Base-by-base conservation (phyloP, 2,888 invertebrate species). In the Pimpla rufipes region DNA sequence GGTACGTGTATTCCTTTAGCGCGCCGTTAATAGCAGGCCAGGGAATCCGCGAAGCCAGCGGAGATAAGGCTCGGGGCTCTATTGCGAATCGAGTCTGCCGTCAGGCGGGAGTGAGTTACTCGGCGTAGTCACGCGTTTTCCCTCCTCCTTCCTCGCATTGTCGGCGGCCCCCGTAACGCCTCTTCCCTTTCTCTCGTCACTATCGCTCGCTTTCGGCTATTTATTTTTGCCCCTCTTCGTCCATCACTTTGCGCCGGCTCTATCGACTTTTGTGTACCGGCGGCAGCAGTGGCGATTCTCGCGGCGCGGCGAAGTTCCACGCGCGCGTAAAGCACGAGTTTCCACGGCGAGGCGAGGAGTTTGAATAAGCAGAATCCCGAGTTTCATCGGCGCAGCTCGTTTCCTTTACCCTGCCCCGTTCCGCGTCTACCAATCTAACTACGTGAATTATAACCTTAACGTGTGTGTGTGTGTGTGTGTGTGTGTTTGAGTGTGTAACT, bases 1-100 rank as follows among this genome's bases (percentile, higher is more conserved):
- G 57, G 79, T 73, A 70, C 81, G 79, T 42, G 68, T 55, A 64
- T 75, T 29, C 66, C 57, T 76, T 62, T 59, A 55, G n/a, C 76
- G 55, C 62, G 75, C 47, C 45, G 50, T 76, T 79, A 47, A 79
- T 79, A 66, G 67, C 73, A 45, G 68, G 67, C 40, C 78, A 40
- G 45, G 62, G 29, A 55, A 74, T 70, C 37, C 78, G 62, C 66
- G 57, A 18, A 67, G 52, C 77, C 52, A 11, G 13, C 57, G 16
- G 37, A 71, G 75, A 83, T 83, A 74, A 77, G 68, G 29, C 55
- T 68, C 57, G 35, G 21, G 42, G 50, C 52, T 68, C 42, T 62
- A 64, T 71, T 83, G 62, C 77, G 18, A 64, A 40, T 50, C 70
- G 52, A 62, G 35, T 50, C 47, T 68, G 18, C 68, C 35, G 55